Evolutionary conservation across 2,888 invertebrate genomes (phyloP).

Genomic region (Hyles lineata): DNA sequence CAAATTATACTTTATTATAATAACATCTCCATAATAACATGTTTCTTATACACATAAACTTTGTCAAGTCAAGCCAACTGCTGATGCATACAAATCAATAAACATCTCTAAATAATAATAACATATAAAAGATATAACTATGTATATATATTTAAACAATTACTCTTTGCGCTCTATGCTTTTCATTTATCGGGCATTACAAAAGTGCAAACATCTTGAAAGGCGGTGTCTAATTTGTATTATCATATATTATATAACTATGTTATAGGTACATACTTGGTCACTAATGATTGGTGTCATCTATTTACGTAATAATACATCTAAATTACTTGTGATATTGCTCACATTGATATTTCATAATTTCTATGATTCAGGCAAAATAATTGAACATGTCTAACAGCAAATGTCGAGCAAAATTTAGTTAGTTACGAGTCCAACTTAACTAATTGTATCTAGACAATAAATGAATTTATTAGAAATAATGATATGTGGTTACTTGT

Average conservation of each 20-base stretch:
- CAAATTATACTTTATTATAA: conserved; percentile 67
- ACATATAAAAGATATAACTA: conserved; percentile 43
- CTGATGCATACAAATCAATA: conserved; percentile 62
- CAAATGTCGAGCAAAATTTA: conserved; percentile 2
- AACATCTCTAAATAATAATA: conserved; percentile 40
- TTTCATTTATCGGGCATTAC: conserved; percentile 1
- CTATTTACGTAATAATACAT: not conserved
- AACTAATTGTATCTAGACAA: conserved; percentile 45
- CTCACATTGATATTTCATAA: not conserved
- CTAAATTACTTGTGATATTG: not conserved
- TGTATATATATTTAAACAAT: conserved; percentile 35
- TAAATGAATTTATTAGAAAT: conserved; percentile 68
- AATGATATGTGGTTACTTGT: conserved; percentile 81
- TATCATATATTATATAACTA: not conserved
- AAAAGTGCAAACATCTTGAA: conserved; percentile 21
- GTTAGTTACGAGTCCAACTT: conserved; percentile 3
- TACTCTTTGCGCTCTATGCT: conserved; percentile 53
- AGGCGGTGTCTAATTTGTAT: conserved; percentile 32
- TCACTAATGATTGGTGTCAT: conserved; percentile 18
- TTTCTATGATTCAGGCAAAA: not conserved
- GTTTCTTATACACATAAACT: conserved; percentile 60
- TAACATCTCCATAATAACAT: conserved; percentile 69
- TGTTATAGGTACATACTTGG: not conserved
- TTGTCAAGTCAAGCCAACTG: conserved; percentile 58
- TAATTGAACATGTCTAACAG: not conserved